Base-by-base conservation (phyloP, 2,888 invertebrate genomes). In the Hedya salicella region DNA sequence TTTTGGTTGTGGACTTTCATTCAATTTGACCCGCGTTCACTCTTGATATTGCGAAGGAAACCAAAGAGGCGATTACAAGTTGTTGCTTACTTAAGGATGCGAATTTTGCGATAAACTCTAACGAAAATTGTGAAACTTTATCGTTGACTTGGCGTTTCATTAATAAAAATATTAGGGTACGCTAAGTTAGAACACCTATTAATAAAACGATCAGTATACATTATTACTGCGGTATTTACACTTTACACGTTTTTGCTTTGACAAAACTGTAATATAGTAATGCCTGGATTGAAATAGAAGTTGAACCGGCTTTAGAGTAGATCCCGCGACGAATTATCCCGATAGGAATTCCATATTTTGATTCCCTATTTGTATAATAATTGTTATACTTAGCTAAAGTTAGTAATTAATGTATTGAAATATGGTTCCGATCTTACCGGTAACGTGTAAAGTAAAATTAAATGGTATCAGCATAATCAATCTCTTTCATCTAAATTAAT, bases 101-200 rank as follows among this genome's bases (percentile, higher is more conserved):
- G 64, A 70, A 67, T 68, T 66, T 52, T 52, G 39, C 66, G 57
- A 71, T 69, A 68, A 72, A 71, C 68, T 65, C 54, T 25, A 59
- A 56, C 61, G 70, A 67, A 71, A 69, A 70, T 73, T 70, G 68
- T 62, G 71, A 71, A 73, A 73, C 67, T 71, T 73, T 53, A 54
- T 32, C 42, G 63, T 39, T 59, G 67, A 68, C 53, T 61, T 42
- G 57, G 57, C 62, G 62, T 61, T 70, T 67, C 42, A 64, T 66
- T 69, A 65, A 65, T 59, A 65, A 66, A 68, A 69, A 68, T 60
- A 49, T 68, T 30, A 36, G 13, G 13, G 46, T 53, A 52, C 6
- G 44, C 21, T 65, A 42, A 57, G n/a, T 13, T 21, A 8, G 49
- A 16, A 5, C 36, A 32, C 3, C n/a, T 6, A 46, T n/a, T 32